Base-by-base conservation (phyloP, 2,113 vertebrate genomes). In the Antechinus stuartii region DNA sequence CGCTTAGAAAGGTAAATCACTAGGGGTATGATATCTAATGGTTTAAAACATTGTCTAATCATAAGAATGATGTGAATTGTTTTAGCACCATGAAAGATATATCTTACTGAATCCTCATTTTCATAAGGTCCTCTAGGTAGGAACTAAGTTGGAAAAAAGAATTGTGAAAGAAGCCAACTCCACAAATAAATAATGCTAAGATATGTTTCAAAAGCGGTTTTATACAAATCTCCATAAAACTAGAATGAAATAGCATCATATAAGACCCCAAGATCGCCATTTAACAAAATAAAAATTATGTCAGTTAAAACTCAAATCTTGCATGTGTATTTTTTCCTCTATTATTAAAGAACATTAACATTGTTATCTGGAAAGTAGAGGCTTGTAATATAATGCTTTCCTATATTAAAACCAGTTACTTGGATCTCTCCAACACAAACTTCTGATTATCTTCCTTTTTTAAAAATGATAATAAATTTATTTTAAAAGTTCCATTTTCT, bases 281-380 rank as follows among this genome's bases (percentile, higher is more conserved):
- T 26, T 23, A 52, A 42, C 19, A 84, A 84, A 49, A 90, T n/a
- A 96, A 46, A 52, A 95, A 89, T 3, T 93, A 54, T 0, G 91
- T 8, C 54, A 27, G 47, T 94, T 96, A 94, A 56, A 97, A 91
- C 99, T 99, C 99, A 98, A 99, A 99, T 0, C 50, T 52, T 10
- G 50, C 9, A 52, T 52, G 99, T 99, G 30, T 98, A 99, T 97
- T 99, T 99, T 98, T 99, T 11, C 50, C 99, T 99, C 99, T 99
- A 98, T 99, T 99, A 98, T 99, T 99, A 97, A 99, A 99, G 96
- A 99, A 99, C 99, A 99, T 99, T 98, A 99, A 99, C 99, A 99
- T 99, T 22, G 99, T 99, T 99, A 99, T 99, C 99, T 99, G 99
- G 98, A 99, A 99, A 97, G 99, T 99, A 92, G 99, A 99, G 91